A percentile compares a stretch with the other conserved stretches of the same genome.
These are phyloP conservation scores for Syngnathus rostellatus DNA, from an alignment of 2,797 vertebrate genomes.

Conservation along the genomic window DNA sequence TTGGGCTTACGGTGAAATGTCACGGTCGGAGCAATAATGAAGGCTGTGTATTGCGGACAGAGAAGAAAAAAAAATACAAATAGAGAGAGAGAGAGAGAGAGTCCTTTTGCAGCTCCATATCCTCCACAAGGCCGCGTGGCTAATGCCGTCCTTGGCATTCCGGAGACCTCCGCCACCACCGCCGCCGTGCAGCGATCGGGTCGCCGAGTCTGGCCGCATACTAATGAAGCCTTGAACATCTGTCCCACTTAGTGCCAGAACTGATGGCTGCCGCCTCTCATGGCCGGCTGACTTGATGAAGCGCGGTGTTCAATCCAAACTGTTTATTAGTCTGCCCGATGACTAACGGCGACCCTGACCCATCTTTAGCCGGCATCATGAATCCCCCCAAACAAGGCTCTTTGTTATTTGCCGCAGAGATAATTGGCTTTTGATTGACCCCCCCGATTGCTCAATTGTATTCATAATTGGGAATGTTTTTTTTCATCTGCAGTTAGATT, in stretches of 20 bases:
- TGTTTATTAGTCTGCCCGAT: constrained; percentile 54
- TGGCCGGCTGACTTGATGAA: constrained; percentile 66
- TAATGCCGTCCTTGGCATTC: constrained; percentile 68
- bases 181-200: constrained; percentile 53
- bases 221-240: constrained; percentile 74
- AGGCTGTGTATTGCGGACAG: neutral
- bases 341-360: constrained; percentile 47
- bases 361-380: constrained; percentile 30
- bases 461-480: constrained; percentile 67
- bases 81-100: neutral
- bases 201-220: constrained; percentile 58
- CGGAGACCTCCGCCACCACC: constrained; percentile 59
- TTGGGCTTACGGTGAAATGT: constrained; percentile 2
- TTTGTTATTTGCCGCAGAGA: constrained; percentile 45
- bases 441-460: constrained; percentile 58
- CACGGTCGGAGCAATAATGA: neutral
- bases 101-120: neutral
- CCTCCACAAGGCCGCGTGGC: constrained; percentile 33
- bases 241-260: constrained; percentile 64
- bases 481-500: constrained; percentile 50
- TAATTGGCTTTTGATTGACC: constrained; percentile 60
- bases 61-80: neutral
- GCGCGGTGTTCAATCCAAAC: constrained; percentile 53
- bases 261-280: constrained; percentile 57
- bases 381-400: constrained; percentile 46